A percentile compares a stretch with the other conserved stretches of the same genome.
These are phyloP conservation scores for Paratrypauchen microcephalus DNA, from an alignment of 2,797 vertebrate species.

Conservation along the genomic window DNA sequence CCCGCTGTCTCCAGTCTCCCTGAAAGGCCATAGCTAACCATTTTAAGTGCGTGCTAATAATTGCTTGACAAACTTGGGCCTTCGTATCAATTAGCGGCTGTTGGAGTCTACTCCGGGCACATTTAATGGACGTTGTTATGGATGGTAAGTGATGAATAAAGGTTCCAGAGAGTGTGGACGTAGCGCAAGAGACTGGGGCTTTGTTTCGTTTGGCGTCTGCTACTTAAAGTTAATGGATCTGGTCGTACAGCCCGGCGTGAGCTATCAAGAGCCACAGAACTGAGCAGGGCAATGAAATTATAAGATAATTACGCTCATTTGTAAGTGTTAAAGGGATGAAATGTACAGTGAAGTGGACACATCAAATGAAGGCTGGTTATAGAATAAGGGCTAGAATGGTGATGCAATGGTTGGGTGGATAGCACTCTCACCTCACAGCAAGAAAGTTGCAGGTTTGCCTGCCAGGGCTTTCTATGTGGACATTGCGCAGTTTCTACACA, in stretches of 20 bases:
- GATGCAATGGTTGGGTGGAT: no score
- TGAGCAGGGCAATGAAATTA: slow-evolving; percentile 26
- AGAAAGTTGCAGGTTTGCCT: no score
- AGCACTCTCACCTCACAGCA: no score
- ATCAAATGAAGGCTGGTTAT: background rate
- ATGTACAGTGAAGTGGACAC: slow-evolving; percentile 6
- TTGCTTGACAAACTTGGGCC: slow-evolving; percentile 92
- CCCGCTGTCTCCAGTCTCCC: slow-evolving; percentile 85
- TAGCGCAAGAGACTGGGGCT: slow-evolving; percentile 50
- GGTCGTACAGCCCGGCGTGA: slow-evolving; percentile 52
- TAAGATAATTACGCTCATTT: slow-evolving; percentile 34
- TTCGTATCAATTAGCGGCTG: slow-evolving; percentile 95
- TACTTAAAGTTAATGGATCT: slow-evolving; percentile 59
- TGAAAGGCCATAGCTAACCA: slow-evolving; percentile 90
- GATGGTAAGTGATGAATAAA: slow-evolving; percentile 72
- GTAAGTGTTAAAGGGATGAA: slow-evolving; percentile 28
- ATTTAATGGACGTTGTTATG: slow-evolving; percentile 90
- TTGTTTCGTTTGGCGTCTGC: slow-evolving; percentile 58
- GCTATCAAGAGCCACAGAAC: slow-evolving; percentile 42
- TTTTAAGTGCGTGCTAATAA: slow-evolving; percentile 95
- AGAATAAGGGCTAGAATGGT: background rate
- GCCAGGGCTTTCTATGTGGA: no score
- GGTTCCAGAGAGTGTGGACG: slow-evolving; percentile 58
- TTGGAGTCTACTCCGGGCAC: slow-evolving; percentile 82
- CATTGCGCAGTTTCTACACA: no score